Evolutionary conservation across 2,888 invertebrate species (phyloP), one percentile per base, ranked within the genome.

Genomic region (Agriopis aurantiaria): DNA sequence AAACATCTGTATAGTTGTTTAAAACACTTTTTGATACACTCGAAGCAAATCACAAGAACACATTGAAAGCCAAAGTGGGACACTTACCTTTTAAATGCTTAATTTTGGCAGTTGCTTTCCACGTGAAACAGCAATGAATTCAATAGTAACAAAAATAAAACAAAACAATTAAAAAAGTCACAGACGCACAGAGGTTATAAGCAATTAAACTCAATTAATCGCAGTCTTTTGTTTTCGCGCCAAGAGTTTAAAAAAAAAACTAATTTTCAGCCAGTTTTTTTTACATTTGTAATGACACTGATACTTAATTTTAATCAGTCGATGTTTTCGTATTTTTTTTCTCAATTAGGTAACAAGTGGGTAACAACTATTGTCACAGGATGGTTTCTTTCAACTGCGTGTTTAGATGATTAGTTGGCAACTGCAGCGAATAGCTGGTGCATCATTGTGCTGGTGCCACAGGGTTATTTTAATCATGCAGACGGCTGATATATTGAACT

Each of bases 381-480:
- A 46, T 63, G 64, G 61, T 73, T 61, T 69, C 68, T 70, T 59
- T 53, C 80, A 81, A 76, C 74, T 79, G 81, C 72, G 7, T 52
- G 12, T 60, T 49, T 60, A 49, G 49, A 23, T 60, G 83, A 82
- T 75, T 78, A 82, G 73, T 86, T 88, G 89, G 85, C 88, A 88
- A 88, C 85, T 83, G 84, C 78, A 82, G 75, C 78, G 80, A 78
- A 79, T 72, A 56, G 74, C 66, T 73, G 72, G 76, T 83, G 85
- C 82, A 80, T 80, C n/a, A n/a, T n/a, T n/a, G n/a, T n/a, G n/a
- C n/a, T n/a, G n/a, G n/a, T n/a, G n/a, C 75, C 79, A 78, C 83
- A 89, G 89, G 89, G 90, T 86, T 90, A 89, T 89, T 90, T 88
- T 86, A 83, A 89, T 89, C 87, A 78, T 74, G 73, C 75, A 76